Percentiles rank a stretch among this genome's conserved stretches.
Conservation (phyloP, 2,888 invertebrate species). For the Eilema caniola region DNA sequence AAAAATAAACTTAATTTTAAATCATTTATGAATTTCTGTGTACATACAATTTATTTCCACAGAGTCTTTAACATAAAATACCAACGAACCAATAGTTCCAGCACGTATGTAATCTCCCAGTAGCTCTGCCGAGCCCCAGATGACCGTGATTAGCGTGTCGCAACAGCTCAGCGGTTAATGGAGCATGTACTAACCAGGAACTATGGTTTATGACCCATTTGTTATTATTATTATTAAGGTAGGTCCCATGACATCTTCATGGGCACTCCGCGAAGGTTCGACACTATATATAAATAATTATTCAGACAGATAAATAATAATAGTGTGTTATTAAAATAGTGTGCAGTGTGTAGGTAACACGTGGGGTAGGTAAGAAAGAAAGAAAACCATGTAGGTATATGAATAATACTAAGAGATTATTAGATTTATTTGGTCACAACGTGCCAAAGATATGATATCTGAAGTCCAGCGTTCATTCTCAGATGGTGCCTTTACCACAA, state of each 20-base stretch:
- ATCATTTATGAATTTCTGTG: too few species aligned
- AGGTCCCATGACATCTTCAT: slow-evolving; percentile 18
- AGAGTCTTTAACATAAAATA: not conserved
- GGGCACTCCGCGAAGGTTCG: not conserved
- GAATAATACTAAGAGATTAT: too few species aligned
- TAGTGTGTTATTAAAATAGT: too few species aligned
- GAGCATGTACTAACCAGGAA: slow-evolving; percentile 59
- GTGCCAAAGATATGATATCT: too few species aligned
- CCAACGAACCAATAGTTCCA: slow-evolving; percentile 12
- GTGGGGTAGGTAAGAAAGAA: too few species aligned
- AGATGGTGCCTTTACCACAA: too few species aligned
- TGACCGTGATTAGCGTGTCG: slow-evolving; percentile 68
- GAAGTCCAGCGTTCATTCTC: too few species aligned
- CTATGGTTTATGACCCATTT: slow-evolving; percentile 35
- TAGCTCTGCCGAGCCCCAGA: slow-evolving; percentile 59
- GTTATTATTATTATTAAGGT: slow-evolving; percentile 28
- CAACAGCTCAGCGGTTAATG: slow-evolving; percentile 73
- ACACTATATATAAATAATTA: not conserved
- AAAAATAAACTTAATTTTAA: too few species aligned
- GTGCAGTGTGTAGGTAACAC: too few species aligned
- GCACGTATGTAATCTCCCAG: slow-evolving; percentile 30
- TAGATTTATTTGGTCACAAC: too few species aligned
- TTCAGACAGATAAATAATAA: not conserved
- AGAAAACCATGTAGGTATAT: too few species aligned
- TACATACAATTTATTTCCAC: too few species aligned